These are phyloP conservation scores for Tethea ocularis DNA, from an alignment of 2,888 invertebrate genomes.

Conservation along the genomic window DNA sequence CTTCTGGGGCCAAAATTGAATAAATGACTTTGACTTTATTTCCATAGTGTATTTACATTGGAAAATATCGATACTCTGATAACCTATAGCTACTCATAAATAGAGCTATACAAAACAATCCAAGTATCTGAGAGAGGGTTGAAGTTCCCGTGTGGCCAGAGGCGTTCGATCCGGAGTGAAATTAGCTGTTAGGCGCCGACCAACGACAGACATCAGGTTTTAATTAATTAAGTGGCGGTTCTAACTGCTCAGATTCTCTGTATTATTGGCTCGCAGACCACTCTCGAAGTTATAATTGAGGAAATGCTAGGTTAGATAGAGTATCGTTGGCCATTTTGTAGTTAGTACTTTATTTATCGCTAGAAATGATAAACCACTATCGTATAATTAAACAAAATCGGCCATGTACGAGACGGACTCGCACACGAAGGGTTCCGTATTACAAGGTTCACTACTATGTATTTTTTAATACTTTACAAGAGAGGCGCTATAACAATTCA, in stretches of 20 bases:
- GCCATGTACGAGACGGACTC: too few relatives aligned
- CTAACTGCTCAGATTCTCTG: conserved; percentile 30
- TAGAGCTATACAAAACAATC: neutral
- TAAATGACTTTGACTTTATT: too few relatives aligned
- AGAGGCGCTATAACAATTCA: too few relatives aligned
- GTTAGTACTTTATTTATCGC: neutral
- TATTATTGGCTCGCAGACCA: neutral
- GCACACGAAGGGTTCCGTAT: too few relatives aligned
- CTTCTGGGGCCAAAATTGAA: too few relatives aligned
- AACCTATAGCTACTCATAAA: neutral
- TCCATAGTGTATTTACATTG: neutral
- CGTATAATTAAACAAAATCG: too few relatives aligned
- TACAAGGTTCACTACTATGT: too few relatives aligned
- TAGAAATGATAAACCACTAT: too few relatives aligned
- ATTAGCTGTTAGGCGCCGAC: conserved; percentile 50
- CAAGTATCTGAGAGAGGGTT: conserved; percentile 14
- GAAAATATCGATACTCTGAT: neutral
- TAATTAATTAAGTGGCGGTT: conserved; percentile 56
- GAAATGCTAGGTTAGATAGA: too few relatives aligned
- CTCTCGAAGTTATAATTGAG: neutral
- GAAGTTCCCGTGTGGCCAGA: conserved; percentile 25
- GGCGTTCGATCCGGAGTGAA: conserved; percentile 36
- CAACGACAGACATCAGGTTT: conserved; percentile 34
- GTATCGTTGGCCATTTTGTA: neutral
- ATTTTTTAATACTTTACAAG: too few relatives aligned